These are phyloP conservation scores for Diprion similis DNA, from an alignment of 1,140 invertebrate genomes.

Conservation along the genomic window DNA sequence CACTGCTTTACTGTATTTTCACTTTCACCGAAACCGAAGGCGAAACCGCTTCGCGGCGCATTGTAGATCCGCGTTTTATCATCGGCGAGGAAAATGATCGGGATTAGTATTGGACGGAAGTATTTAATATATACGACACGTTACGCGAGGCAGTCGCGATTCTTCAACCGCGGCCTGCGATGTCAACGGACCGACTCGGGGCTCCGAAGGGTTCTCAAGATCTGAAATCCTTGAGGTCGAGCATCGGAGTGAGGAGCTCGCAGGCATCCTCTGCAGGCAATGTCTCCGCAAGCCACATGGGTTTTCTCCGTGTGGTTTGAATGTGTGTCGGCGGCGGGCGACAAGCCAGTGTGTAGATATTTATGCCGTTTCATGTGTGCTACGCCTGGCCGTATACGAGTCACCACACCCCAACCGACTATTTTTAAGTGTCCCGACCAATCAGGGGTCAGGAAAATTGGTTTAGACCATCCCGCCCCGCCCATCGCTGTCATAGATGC, in stretches of 20 bases:
- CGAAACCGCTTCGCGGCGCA: too few relatives aligned
- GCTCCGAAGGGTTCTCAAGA: slow-evolving; percentile 29
- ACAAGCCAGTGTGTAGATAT: slow-evolving; percentile 43
- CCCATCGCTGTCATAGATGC: slow-evolving; percentile 42
- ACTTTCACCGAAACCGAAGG: too few relatives aligned
- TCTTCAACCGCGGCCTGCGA: background rate
- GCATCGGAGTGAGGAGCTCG: slow-evolving; percentile 51
- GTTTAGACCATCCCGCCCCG: slow-evolving; percentile 42
- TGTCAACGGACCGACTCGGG: background rate
- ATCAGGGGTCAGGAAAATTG: slow-evolving; percentile 43
- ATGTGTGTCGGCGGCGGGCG: slow-evolving; percentile 20
- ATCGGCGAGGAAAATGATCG: too few relatives aligned
- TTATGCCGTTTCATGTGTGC: slow-evolving; percentile 26
- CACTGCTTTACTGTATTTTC: too few relatives aligned
- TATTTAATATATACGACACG: too few relatives aligned
- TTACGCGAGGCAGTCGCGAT: background rate
- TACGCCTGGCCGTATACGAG: slow-evolving; percentile 26
- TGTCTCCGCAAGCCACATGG: slow-evolving; percentile 40
- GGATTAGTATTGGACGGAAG: too few relatives aligned
- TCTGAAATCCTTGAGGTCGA: slow-evolving; percentile 48
- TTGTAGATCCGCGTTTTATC: too few relatives aligned
- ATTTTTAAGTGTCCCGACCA: slow-evolving; percentile 54
- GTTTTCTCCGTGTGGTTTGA: slow-evolving; percentile 25
- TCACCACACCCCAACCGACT: slow-evolving; percentile 37
- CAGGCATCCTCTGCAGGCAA: slow-evolving; percentile 30